Base-by-base conservation (phyloP, 2,113 vertebrate species). In the Lepisosteus osseus region DNA sequence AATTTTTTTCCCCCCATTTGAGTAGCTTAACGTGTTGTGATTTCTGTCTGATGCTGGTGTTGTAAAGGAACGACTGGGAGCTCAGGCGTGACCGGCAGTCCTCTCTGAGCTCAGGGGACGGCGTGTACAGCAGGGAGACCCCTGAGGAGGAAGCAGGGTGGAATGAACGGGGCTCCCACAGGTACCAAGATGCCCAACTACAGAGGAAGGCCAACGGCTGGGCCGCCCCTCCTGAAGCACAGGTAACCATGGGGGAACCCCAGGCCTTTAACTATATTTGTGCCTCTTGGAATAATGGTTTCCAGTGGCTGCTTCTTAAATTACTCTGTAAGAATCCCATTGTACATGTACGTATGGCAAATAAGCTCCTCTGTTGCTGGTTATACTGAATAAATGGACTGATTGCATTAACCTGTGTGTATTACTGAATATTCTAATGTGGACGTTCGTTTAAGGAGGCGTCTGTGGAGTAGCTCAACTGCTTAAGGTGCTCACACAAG, bases 51-150 rank as follows among this genome's bases (percentile, higher is more conserved):
- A 15, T 6, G 4, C 3, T 61, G 8, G 43, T 17, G 12, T 44
- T 74, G 17, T 3, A 55, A 15, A 99, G 96, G 96, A 91, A 82
- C 77, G 91, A 84, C 65, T 98, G 96, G 96, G 95, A 95, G 67
- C 87, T 84, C 68, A 90, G 91, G 63, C 92, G 93, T 69, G 94
- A 94, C 74, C 81, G 89, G 13, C 94, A 91, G 69, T 79, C 94
- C 57, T 95, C 94, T 7, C 67, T 95, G 75, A 94, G 93, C 84
- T 95, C 94, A 4, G 93, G 87, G 7, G 97, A 99, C 59, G 89
- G 85, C 11, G 51, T 86, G 15, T 95, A 96, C 17, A 84, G 75
- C 72, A 94, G 87, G 66, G 93, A 96, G 7, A 72, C 86, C 68
- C 76, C 74, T 0, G 95, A 97, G 69, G 93, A 95, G 45, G 95